A percentile compares a stretch with the other conserved stretches of the same genome.
Evolutionary conservation across 2,797 vertebrate genomes (phyloP).

Genomic region (Bradypodion ventrale): DNA sequence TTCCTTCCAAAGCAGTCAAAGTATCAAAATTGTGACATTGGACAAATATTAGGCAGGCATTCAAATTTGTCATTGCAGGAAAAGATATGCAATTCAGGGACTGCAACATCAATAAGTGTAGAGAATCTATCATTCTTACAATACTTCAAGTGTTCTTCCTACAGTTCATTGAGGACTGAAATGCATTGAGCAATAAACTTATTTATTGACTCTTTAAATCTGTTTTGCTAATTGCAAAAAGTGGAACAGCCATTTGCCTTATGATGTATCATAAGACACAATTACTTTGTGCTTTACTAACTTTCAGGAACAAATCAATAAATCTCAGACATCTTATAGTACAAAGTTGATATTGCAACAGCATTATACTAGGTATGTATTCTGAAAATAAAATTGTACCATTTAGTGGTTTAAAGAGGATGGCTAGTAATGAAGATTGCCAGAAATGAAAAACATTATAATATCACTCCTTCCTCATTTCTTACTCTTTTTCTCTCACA

Average conservation of each 20-base stretch:
- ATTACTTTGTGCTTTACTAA: slow-evolving; percentile 28
- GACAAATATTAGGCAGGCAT: slow-evolving; percentile 32
- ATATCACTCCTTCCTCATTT: background rate
- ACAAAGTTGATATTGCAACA: slow-evolving; percentile 21
- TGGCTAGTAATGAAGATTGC: slow-evolving; percentile 32
- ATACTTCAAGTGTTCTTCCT: slow-evolving; percentile 43
- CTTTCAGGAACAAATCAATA: background rate
- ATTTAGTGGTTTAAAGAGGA: slow-evolving; percentile 30
- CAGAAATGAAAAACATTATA: slow-evolving; percentile 9
- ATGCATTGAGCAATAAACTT: slow-evolving; percentile 53
- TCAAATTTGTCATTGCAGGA: slow-evolving; percentile 32
- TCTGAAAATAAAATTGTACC: slow-evolving; percentile 45
- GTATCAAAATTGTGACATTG: slow-evolving; percentile 11
- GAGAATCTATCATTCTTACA: slow-evolving; percentile 43
- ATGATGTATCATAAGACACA: slow-evolving; percentile 28
- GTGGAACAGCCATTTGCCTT: slow-evolving; percentile 31
- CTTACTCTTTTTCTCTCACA: slow-evolving; percentile 5
- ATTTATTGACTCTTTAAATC: slow-evolving; percentile 63
- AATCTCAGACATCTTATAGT: slow-evolving; percentile 37
- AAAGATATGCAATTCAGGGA: background rate
- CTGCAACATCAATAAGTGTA: slow-evolving; percentile 29
- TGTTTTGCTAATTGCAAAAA: slow-evolving; percentile 46
- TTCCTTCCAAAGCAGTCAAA: background rate
- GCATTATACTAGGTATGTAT: background rate
- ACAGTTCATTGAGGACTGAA: background rate